A percentile compares a stretch with the other conserved stretches of the same genome.
Evolutionary conservation across 2,113 vertebrate genomes (phyloP).

Genomic region (Chaenocephalus aceratus): DNA sequence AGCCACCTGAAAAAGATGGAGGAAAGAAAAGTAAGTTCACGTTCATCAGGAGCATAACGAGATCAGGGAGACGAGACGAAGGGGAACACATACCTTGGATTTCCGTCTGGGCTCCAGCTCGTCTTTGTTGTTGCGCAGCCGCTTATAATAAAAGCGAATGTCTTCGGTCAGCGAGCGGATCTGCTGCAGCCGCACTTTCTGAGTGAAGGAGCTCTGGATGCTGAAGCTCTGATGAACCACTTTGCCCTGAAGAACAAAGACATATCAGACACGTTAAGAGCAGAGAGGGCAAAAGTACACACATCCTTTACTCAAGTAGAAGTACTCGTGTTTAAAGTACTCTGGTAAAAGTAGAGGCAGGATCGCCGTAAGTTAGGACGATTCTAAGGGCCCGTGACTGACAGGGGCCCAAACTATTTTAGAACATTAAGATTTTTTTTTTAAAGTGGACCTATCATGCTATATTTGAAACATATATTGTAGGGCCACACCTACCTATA

Average conservation of each 20-base stretch:
- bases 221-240: constrained; percentile 95
- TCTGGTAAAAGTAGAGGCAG: no score
- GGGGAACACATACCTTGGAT: constrained; percentile 89
- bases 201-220: constrained; percentile 96
- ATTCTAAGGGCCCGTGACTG: no score
- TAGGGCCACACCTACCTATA: no score
- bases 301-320: no score
- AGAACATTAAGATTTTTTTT: no score
- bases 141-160: constrained; percentile 94
- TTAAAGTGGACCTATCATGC: no score
- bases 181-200: constrained; percentile 95
- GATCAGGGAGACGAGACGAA: neutral
- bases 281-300: no score
- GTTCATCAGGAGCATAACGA: neutral
- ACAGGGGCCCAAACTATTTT: no score
- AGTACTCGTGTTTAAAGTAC: no score
- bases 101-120: constrained; percentile 95
- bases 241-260: constrained; percentile 87
- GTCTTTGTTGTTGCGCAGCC: constrained; percentile 93
- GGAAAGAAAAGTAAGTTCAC: constrained; percentile 39
- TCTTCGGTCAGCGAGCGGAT: constrained; percentile 94
- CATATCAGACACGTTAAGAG: neutral
- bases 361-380: no score
- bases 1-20: constrained; percentile 89
- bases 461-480: no score